phyloP scores from a whole-genome alignment of 2,113 vertebrate species.

The Morone saxatilis region DNA sequence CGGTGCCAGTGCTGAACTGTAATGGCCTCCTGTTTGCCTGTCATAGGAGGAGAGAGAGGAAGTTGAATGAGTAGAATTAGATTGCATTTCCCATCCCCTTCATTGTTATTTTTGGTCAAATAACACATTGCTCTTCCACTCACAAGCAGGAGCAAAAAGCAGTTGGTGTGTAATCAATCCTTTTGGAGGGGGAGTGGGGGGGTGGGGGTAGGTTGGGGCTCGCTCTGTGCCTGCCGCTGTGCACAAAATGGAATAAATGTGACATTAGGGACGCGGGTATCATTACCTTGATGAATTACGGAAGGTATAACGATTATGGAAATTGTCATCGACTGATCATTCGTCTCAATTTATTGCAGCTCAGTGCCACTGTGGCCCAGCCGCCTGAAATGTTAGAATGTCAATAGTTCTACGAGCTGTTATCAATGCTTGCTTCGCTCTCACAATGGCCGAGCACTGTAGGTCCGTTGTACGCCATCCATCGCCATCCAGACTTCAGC shows the following conservation, averaged over 20 bases:
- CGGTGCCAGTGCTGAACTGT: conserved; percentile 66
- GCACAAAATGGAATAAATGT: conserved; percentile 87
- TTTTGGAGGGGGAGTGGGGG: conserved; percentile 73
- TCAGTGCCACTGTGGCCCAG: conserved; percentile 71
- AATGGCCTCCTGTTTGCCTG: conserved; percentile 79
- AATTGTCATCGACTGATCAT: conserved; percentile 90
- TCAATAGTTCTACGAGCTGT: conserved; percentile 76
- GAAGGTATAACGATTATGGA: conserved; percentile 91
- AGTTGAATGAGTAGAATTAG: conserved; percentile 80
- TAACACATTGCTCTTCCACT: conserved; percentile 83
- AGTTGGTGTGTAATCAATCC: conserved; percentile 86
- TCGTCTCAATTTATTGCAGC: conserved; percentile 90
- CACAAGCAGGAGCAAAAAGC: conserved; percentile 80
- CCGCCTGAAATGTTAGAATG: conserved; percentile 83
- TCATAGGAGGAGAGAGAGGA: conserved; percentile 66
- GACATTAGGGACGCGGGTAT: conserved; percentile 89
- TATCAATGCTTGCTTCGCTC: conserved; percentile 77
- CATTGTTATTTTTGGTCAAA: conserved; percentile 85
- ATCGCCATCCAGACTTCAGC: conserved; percentile 67
- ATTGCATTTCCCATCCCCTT: conserved; percentile 80
- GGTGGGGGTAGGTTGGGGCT: conserved; percentile 43
- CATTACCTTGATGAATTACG: conserved; percentile 92
- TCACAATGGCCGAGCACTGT: conserved; percentile 70
- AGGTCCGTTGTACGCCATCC: conserved; percentile 63
- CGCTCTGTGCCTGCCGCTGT: conserved; percentile 80